Conservation (phyloP, 2,113 vertebrate species). For the Cottus gobio region DNA sequence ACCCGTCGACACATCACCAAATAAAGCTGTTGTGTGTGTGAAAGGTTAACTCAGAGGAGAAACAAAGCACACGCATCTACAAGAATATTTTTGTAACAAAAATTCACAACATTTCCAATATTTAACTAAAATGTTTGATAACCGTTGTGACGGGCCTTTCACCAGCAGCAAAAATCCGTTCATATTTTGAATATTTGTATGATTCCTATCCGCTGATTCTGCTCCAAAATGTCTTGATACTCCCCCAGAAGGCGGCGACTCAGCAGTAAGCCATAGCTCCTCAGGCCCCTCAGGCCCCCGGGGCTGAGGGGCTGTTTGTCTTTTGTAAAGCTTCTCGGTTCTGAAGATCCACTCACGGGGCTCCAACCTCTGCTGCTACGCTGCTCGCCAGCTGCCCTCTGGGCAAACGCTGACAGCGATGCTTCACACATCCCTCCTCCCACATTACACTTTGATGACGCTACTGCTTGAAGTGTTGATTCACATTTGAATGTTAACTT, state of each 20-base stretch:
- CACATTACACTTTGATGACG: constrained; percentile 48
- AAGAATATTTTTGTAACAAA: constrained; percentile 73
- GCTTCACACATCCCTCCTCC: constrained; percentile 48
- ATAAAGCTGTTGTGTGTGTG: constrained; percentile 48
- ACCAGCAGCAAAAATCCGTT: constrained; percentile 67
- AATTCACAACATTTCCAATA: constrained; percentile 42
- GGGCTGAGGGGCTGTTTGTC: constrained; percentile 27
- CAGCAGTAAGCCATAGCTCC: constrained; percentile 56
- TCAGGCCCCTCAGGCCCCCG: not conserved
- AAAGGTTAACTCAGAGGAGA: constrained; percentile 60
- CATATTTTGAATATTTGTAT: constrained; percentile 47
- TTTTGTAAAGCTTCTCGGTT: constrained; percentile 29
- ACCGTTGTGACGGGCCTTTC: constrained; percentile 49
- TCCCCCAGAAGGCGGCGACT: constrained; percentile 17
- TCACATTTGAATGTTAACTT: constrained; percentile 83
- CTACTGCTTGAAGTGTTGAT: constrained; percentile 78
- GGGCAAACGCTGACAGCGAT: constrained; percentile 43
- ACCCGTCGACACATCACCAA: constrained; percentile 58
- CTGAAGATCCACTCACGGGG: constrained; percentile 59
- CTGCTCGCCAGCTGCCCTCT: constrained; percentile 58
- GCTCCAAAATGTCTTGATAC: not conserved
- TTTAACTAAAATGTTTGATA: constrained; percentile 28
- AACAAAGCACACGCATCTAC: constrained; percentile 57
- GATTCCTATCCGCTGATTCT: constrained; percentile 20
- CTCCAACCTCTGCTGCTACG: constrained; percentile 76